phyloP scores from a whole-genome alignment of 2,888 invertebrate genomes.

The Melanargia galathea region DNA sequence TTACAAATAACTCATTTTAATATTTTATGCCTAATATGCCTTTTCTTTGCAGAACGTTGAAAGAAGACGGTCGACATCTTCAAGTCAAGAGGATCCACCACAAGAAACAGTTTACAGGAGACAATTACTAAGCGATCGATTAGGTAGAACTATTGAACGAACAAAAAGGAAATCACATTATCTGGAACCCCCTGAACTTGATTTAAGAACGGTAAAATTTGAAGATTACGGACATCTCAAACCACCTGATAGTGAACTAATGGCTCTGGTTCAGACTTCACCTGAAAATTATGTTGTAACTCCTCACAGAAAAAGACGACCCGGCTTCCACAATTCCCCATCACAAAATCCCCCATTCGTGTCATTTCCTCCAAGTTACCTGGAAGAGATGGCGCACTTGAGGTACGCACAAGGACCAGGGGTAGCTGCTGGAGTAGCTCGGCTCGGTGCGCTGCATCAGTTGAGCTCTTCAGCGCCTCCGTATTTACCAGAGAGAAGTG shows the following conservation, averaged over 20 bases:
- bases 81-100: slow-evolving; percentile 77
- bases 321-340: slow-evolving; percentile 93
- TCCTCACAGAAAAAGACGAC: slow-evolving; percentile 92
- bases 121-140: slow-evolving; percentile 83
- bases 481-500: slow-evolving; percentile 84
- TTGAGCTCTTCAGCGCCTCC: slow-evolving; percentile 89
- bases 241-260: slow-evolving; percentile 86
- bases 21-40: background rate
- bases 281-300: slow-evolving; percentile 94
- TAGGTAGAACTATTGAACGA: slow-evolving; percentile 83
- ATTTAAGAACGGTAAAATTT: slow-evolving; percentile 84
- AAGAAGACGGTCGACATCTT: slow-evolving; percentile 77
- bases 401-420: slow-evolving; percentile 84
- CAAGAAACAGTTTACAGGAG: slow-evolving; percentile 82
- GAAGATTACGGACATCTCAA: slow-evolving; percentile 86
- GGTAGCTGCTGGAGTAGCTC: slow-evolving; percentile 81
- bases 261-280: slow-evolving; percentile 86
- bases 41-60: slow-evolving; percentile 67
- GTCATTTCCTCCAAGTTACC: slow-evolving; percentile 89
- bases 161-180: slow-evolving; percentile 85
- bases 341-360: slow-evolving; percentile 94
- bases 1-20: background rate
- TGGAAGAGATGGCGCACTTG: slow-evolving; percentile 86
- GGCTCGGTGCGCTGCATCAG: slow-evolving; percentile 81
- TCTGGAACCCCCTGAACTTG: slow-evolving; percentile 86